A percentile compares a stretch with the other conserved stretches of the same genome.
Evolutionary conservation across 2,113 vertebrate genomes (phyloP).

Genomic region (Hemiprocne comata): DNA sequence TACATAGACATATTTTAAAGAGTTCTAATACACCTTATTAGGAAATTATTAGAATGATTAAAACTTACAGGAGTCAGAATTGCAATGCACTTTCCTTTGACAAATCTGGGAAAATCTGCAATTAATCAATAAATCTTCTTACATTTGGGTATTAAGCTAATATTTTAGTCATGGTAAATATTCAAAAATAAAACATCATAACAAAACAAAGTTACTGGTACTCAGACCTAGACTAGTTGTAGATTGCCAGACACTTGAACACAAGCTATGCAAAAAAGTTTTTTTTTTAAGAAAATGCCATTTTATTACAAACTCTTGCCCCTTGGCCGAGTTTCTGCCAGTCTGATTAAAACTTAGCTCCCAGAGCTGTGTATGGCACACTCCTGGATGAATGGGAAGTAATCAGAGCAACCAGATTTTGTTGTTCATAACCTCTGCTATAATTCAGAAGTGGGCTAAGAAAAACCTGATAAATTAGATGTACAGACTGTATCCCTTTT

Average conservation of each 20-base stretch:
- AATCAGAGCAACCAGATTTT: slow-evolving; percentile 8
- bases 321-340: neutral
- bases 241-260: neutral
- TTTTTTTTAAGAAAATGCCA: neutral
- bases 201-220: neutral
- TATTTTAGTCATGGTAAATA: neutral
- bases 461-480: neutral
- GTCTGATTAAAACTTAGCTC: neutral
- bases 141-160: neutral
- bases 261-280: neutral
- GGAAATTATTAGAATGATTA: no score
- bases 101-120: neutral
- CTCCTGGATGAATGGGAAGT: neutral
- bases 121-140: neutral
- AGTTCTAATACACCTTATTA: neutral
- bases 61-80: neutral
- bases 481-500: neutral
- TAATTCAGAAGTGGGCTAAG: slow-evolving; percentile 20
- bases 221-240: neutral
- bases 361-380: neutral
- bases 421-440: neutral
- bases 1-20: neutral
- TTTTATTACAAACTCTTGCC: neutral
- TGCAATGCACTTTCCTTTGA: rapidly evolving
- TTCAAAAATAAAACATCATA: neutral